Base-by-base conservation (phyloP, 1,140 invertebrate genomes). In the Drosophila bifasciata region DNA sequence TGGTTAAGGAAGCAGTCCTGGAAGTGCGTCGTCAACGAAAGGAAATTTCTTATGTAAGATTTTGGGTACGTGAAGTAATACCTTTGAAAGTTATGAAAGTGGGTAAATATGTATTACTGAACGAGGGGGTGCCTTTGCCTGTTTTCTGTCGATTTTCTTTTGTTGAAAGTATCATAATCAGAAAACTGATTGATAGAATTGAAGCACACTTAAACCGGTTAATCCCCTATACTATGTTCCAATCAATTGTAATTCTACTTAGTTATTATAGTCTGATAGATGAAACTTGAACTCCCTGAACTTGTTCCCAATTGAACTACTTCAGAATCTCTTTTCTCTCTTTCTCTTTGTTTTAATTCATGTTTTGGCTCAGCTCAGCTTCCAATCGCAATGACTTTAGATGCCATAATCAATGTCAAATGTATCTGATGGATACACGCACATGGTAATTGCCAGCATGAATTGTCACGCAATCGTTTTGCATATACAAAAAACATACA, bases 351-450 rank as follows among this genome's bases (percentile, higher is more conserved):
- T 16, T 21, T 52, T 15, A 49, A 28, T 25, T 64, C 8, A 40
- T 21, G 40, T 17, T 43, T 46, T 46, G 19, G 19, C 9, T 66
- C 3, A 28, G n/a, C 55, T 16, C 8, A 17, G 44, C 36, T 44
- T 58, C 44, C 17, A 46, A 3, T 17, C 32, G 11, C 32, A 36
- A 36, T 69, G 66, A 70, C 67, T 70, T 70, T 69, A 70, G 44
- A 49, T 28, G 64, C 44, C 45, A 45, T 50, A 70, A 57, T 49
- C 64, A 80, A 80, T 76, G 72, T 60, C 67, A 72, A 62, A 53
- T 55, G 53, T 81, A 73, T 60, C 62, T 43, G 45, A 41, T 45
- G 44, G 55, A 59, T 58, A 61, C 57, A 59, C 43, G 51, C 43
- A 28, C 45, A 40, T 45, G 48, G 52, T 57, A 61, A 79, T 61